Evolutionary conservation across 2,113 vertebrate genomes (phyloP).

Genomic region (Gobiocypris rarus): DNA sequence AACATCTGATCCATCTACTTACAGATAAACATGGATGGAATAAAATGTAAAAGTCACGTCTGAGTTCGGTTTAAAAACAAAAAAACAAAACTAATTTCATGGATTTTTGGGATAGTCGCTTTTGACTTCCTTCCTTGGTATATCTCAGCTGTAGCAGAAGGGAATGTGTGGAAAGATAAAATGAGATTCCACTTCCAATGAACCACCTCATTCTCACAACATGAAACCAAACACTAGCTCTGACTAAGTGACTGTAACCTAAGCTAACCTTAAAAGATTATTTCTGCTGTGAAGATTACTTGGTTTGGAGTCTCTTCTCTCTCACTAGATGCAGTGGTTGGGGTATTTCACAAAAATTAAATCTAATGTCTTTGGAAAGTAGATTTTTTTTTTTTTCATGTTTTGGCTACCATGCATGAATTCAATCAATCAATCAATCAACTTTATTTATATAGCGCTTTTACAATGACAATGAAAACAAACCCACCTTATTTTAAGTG

Average conservation of each 20-base stretch:
- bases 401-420: neutral
- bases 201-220: slow-evolving; percentile 27
- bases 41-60: neutral
- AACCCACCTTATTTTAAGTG: neutral
- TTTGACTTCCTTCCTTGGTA: slow-evolving; percentile 16
- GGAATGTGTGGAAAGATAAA: slow-evolving; percentile 48
- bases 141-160: slow-evolving; percentile 42
- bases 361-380: neutral
- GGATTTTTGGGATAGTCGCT: slow-evolving; percentile 8
- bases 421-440: no score
- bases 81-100: neutral
- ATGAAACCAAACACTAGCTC: slow-evolving; percentile 29
- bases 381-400: no score
- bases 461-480: no score
- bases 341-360: neutral
- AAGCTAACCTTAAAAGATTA: neutral
- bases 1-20: neutral
- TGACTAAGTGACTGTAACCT: slow-evolving; percentile 39
- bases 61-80: neutral
- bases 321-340: neutral
- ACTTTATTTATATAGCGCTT: no score
- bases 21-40: neutral
- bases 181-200: slow-evolving; percentile 45
- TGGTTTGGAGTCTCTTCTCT: neutral
- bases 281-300: slow-evolving; percentile 6